These are phyloP conservation scores for Lucilia sericata DNA, from an alignment of 1,140 invertebrate genomes.

Conservation along the genomic window DNA sequence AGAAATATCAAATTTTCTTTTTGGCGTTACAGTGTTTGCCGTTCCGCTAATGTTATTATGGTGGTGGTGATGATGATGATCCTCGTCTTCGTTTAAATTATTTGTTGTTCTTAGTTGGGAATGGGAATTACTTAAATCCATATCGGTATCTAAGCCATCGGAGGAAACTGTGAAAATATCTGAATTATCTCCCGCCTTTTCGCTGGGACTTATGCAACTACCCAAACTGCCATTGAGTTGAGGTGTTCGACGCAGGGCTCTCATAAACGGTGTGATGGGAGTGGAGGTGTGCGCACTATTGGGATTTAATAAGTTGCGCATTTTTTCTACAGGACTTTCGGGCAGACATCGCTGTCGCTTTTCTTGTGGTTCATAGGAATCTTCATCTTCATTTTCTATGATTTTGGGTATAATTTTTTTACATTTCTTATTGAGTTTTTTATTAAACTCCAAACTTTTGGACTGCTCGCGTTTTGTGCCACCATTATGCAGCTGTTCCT, in stretches of 20 bases:
- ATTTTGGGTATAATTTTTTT: slow-evolving; percentile 8
- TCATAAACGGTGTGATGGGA: slow-evolving; percentile 50
- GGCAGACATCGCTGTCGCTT: background rate
- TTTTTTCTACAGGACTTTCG: slow-evolving; percentile 33
- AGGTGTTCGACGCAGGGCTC: slow-evolving; percentile 51
- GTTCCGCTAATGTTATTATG: background rate
- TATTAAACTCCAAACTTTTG: background rate
- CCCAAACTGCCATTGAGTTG: slow-evolving; percentile 62
- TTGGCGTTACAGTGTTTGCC: slow-evolving; percentile 55
- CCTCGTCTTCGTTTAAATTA: slow-evolving; percentile 49
- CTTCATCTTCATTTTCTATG: slow-evolving; percentile 21
- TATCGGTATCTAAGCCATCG: slow-evolving; percentile 64
- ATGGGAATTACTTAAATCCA: slow-evolving; percentile 60
- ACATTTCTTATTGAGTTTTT: slow-evolving; percentile 20
- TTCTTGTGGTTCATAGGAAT: slow-evolving; percentile 36
- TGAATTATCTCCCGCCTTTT: slow-evolving; percentile 64
- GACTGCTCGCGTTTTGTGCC: background rate
- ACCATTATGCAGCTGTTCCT: slow-evolving; percentile 46
- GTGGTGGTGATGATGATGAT: slow-evolving; percentile 32
- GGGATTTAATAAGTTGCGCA: background rate
- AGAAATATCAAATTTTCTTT: slow-evolving; percentile 61
- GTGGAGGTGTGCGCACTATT: slow-evolving; percentile 54
- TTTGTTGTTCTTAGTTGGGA: slow-evolving; percentile 45
- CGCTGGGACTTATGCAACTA: slow-evolving; percentile 63
- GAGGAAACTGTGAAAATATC: slow-evolving; percentile 66